Conservation (phyloP, 2,888 invertebrate genomes). For the Syritta pipiens region DNA sequence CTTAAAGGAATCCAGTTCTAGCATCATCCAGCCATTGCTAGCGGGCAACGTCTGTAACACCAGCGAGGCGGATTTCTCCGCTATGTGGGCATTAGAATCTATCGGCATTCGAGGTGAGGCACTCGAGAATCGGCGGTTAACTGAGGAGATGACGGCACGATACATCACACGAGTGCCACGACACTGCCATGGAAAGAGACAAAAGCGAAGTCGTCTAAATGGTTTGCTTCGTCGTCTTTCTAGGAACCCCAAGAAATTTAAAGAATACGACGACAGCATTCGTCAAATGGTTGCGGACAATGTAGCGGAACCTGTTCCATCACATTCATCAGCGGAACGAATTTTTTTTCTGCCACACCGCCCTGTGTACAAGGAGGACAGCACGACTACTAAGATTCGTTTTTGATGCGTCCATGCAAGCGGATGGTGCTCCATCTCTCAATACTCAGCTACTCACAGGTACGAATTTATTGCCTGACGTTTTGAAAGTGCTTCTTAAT, state of each 20-base stretch:
- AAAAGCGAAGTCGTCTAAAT: slow-evolving; percentile 3
- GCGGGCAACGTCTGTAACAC: not conserved
- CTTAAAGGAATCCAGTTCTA: not conserved
- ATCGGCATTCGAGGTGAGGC: slow-evolving; percentile 36
- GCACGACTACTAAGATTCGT: slow-evolving; percentile 16
- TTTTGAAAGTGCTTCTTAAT: slow-evolving; percentile 16
- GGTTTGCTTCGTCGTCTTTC: slow-evolving; percentile 17
- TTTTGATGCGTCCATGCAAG: slow-evolving; percentile 25
- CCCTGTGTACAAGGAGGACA: slow-evolving; percentile 19
- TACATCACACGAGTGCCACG: slow-evolving; percentile 12
- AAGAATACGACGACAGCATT: slow-evolving; percentile 6
- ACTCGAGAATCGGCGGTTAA: not conserved
- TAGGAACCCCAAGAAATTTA: slow-evolving; percentile 10
- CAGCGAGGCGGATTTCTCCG: slow-evolving; percentile 6
- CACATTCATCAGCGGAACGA: slow-evolving; percentile 6
- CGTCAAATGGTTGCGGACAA: slow-evolving; percentile 8
- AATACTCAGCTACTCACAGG: slow-evolving; percentile 22
- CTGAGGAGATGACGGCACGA: slow-evolving; percentile 13
- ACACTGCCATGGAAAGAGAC: slow-evolving; percentile 12
- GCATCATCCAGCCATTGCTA: not conserved
- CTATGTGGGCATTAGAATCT: slow-evolving; percentile 26
- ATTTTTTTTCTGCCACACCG: slow-evolving; percentile 10
- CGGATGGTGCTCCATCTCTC: not conserved
- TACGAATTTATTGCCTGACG: slow-evolving; percentile 29
- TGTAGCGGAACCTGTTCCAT: slow-evolving; percentile 15